Conservation (phyloP, 2,113 vertebrate genomes). For the Psittacara wagleri region DNA sequence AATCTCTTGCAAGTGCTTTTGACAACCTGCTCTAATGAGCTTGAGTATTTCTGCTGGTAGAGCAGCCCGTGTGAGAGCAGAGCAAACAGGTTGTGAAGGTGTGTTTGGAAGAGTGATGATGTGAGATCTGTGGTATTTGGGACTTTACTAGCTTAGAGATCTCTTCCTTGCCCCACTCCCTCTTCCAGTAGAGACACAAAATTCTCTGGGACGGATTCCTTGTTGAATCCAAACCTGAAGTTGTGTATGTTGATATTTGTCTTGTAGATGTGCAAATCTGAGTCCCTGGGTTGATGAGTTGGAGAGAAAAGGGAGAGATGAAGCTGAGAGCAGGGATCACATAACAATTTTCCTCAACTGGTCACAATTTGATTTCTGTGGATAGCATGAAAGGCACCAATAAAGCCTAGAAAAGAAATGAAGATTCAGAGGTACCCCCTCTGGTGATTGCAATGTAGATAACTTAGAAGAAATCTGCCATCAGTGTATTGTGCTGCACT, state of each 20-base stretch:
- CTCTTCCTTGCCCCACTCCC: neutral
- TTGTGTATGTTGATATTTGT: neutral
- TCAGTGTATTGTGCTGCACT: neutral
- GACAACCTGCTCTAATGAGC: neutral
- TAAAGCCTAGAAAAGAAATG: neutral
- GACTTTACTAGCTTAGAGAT: neutral
- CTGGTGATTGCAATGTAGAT: neutral
- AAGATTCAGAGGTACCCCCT: neutral
- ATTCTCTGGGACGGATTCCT: neutral
- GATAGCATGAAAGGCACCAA: neutral
- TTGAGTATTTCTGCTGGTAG: neutral
- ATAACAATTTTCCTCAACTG: neutral
- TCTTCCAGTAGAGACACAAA: neutral
- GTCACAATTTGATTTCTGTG: neutral
- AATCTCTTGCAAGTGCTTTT: neutral
- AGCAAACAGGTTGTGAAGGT: neutral
- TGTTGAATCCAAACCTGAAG: neutral
- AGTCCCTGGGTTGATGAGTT: neutral
- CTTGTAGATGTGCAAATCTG: too few species aligned
- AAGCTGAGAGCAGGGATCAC: neutral
- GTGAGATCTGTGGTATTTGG: neutral
- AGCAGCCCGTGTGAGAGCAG: neutral
- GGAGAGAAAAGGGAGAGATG: neutral
- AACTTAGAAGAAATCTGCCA: neutral
- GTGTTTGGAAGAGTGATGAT: neutral